A percentile compares a stretch with the other conserved stretches of the same genome.
These are phyloP conservation scores for Aplysina aerophoba DNA, from an alignment of 37 sponge, comb jelly and placozoan genomes.

Conservation along the genomic window DNA sequence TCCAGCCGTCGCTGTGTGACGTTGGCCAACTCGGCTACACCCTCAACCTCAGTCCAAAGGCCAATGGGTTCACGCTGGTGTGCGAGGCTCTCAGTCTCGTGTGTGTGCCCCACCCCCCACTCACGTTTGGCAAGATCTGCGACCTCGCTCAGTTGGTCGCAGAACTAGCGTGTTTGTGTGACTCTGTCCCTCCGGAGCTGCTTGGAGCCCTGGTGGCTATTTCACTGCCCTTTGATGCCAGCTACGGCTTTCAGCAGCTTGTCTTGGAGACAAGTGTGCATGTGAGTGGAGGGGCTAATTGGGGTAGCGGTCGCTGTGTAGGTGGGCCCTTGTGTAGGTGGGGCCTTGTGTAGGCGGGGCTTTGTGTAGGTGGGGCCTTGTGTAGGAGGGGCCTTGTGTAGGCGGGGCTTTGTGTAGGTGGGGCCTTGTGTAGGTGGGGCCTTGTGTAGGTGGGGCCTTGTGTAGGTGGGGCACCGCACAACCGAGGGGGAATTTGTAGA, in stretches of 20 bases:
- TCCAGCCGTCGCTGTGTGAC: neutral
- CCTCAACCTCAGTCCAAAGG: conserved; percentile 24
- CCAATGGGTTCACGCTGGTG: conserved; percentile 51
- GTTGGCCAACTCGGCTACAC: conserved; percentile 9
- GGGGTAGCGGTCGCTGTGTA: too few relatives aligned
- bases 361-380: too few relatives aligned
- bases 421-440: too few relatives aligned
- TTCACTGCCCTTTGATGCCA: conserved; percentile 49
- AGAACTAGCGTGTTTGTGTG: conserved; percentile 51
- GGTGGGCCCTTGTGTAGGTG: too few relatives aligned
- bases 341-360: too few relatives aligned
- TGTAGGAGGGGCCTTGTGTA: too few relatives aligned
- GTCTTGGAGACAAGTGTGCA: neutral
- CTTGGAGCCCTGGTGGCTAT: conserved; percentile 82
- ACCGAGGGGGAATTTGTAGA: too few relatives aligned
- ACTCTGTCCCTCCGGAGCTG: conserved; percentile 53
- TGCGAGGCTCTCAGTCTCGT: conserved; percentile 62
- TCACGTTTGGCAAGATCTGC: conserved; percentile 41
- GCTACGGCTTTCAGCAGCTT: neutral
- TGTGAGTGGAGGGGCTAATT: too few relatives aligned
- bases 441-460: too few relatives aligned
- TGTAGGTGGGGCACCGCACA: too few relatives aligned
- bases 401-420: too few relatives aligned
- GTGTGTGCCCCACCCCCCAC: neutral
- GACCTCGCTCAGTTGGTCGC: conserved; percentile 69